Percentiles rank a stretch among this genome's conserved stretches.
Conservation (phyloP, 2,797 vertebrate species). For the Lithobates sylvaticus region DNA sequence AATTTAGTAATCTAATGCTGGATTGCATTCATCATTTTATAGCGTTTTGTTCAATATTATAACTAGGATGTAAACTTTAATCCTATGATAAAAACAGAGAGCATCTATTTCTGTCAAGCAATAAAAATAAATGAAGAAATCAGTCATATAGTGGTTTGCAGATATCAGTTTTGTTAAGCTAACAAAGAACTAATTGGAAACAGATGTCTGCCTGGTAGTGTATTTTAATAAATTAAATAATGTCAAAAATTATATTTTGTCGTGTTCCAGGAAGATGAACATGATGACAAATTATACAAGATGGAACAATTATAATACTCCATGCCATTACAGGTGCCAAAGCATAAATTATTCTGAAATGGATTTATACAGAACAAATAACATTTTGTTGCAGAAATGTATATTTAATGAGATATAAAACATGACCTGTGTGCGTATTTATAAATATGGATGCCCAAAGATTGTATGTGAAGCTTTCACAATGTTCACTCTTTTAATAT, state of each 20-base stretch:
- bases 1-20: not conserved
- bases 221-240: conserved; percentile 48
- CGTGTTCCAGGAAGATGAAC: conserved; percentile 37
- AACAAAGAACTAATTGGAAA: conserved; percentile 53
- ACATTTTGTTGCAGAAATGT: not conserved
- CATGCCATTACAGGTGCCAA: conserved; percentile 27
- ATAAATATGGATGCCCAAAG: not conserved
- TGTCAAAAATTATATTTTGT: conserved; percentile 30
- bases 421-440: not conserved
- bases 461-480: not conserved
- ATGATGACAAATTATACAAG: conserved; percentile 46
- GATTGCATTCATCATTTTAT: not conserved
- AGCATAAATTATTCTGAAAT: conserved; percentile 6
- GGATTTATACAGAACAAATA: not conserved
- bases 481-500: not conserved
- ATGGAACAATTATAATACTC: conserved; percentile 3
- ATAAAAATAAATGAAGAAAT: conserved; percentile 31
- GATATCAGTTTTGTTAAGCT: conserved; percentile 34
- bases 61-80: not conserved
- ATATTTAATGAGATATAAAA: not conserved
- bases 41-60: conserved; percentile 5
- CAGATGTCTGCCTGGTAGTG: conserved; percentile 44
- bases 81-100: conserved; percentile 9
- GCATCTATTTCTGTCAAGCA: conserved; percentile 9
- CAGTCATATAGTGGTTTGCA: conserved; percentile 21